Conservation (phyloP, 2,888 invertebrate species). For the Leptinotarsa rubiginosa region DNA sequence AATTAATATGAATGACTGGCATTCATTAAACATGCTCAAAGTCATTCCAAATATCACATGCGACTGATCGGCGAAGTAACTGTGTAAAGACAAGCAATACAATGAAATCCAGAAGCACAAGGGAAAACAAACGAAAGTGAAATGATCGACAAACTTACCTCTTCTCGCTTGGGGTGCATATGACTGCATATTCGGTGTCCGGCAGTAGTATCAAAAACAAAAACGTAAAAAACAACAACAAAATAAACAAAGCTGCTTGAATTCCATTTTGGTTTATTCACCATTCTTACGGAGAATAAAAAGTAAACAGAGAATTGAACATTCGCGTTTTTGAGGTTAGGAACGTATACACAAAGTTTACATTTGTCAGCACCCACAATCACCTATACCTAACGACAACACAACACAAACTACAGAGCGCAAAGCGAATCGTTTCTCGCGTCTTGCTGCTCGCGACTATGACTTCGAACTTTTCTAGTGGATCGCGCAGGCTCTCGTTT, state of each 20-base stretch:
- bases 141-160: slow-evolving; percentile 50
- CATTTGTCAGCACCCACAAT: slow-evolving; percentile 20
- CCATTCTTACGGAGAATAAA: slow-evolving; percentile 55
- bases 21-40: neutral
- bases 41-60: neutral
- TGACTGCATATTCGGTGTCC: slow-evolving; percentile 55
- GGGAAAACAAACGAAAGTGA: slow-evolving; percentile 5
- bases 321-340: slow-evolving; percentile 51
- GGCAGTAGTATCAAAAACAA: slow-evolving; percentile 38
- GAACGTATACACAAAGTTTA: slow-evolving; percentile 35
- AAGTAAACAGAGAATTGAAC: slow-evolving; percentile 44
- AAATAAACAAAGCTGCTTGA: slow-evolving; percentile 48
- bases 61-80: neutral
- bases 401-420: neutral
- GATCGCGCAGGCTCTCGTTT: neutral
- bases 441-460: too few species aligned
- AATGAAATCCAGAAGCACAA: neutral
- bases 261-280: slow-evolving; percentile 57
- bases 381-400: neutral
- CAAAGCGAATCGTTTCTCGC: neutral
- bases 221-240: slow-evolving; percentile 44
- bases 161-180: slow-evolving; percentile 58
- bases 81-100: neutral
- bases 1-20: slow-evolving; percentile 21
- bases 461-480: neutral